Evolutionary conservation across 2,797 vertebrate genomes (phyloP).

Genomic region (Cirrhinus molitorella): DNA sequence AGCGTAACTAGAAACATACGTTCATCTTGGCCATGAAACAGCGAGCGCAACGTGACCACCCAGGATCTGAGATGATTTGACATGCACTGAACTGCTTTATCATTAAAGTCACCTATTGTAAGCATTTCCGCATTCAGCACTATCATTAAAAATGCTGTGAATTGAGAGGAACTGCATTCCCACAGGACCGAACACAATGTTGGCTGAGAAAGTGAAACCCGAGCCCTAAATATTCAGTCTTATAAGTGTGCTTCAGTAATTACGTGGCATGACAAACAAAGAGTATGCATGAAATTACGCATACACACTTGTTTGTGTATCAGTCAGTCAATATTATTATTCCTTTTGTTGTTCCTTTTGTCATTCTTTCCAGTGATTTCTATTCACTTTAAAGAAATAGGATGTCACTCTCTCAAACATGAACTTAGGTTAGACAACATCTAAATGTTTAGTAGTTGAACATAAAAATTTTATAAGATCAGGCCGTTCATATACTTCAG

Average conservation of each 20-base stretch:
- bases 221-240: too few species aligned
- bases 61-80: not conserved
- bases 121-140: not conserved
- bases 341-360: not conserved
- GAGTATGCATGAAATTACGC: too few species aligned
- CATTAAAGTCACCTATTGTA: not conserved
- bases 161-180: not conserved
- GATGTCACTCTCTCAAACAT: not conserved
- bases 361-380: not conserved
- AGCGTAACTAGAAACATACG: not conserved
- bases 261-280: not conserved
- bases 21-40: slow-evolving; percentile 7
- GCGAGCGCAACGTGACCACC: slow-evolving; percentile 16
- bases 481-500: not conserved
- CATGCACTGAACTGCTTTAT: not conserved
- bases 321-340: not conserved
- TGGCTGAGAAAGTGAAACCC: not conserved
- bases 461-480: too few species aligned
- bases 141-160: not conserved
- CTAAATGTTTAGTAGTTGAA: not conserved
- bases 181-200: not conserved
- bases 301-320: not conserved
- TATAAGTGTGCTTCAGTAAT: not conserved
- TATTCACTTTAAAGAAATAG: not conserved
- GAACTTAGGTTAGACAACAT: not conserved